phyloP scores from a whole-genome alignment of 2,888 invertebrate genomes.

The Cetonia aurata region DNA sequence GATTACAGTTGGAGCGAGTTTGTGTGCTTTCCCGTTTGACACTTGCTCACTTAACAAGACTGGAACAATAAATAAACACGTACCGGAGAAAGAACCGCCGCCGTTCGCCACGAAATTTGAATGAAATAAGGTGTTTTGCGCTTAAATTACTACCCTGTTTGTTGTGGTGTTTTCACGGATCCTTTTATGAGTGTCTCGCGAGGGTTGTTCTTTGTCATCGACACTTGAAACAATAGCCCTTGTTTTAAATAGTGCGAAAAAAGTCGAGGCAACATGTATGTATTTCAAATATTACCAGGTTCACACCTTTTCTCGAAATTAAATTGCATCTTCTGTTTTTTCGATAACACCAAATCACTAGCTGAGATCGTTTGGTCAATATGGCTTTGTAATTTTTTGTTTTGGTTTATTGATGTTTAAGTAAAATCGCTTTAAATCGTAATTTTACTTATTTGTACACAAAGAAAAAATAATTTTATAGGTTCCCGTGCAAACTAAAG shows the following conservation, averaged over 20 bases:
- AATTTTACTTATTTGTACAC: too few species aligned
- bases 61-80: constrained; percentile 27
- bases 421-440: too few species aligned
- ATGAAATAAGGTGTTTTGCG: constrained; percentile 13
- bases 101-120: constrained; percentile 3
- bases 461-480: too few species aligned
- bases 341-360: too few species aligned
- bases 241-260: constrained; percentile 16
- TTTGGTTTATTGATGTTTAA: too few species aligned
- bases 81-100: neutral
- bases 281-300: constrained; percentile 5
- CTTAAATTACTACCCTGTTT: neutral
- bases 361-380: too few species aligned
- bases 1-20: constrained; percentile 33
- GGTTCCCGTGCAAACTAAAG: too few species aligned
- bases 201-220: constrained; percentile 39
- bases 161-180: constrained; percentile 16
- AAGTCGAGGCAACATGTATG: constrained; percentile 33
- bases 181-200: constrained; percentile 25
- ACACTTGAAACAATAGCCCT: constrained; percentile 28
- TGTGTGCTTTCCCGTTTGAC: constrained; percentile 10
- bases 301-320: neutral
- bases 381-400: too few species aligned
- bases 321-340: neutral
- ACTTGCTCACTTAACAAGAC: constrained; percentile 22